Conservation (phyloP, 2,113 vertebrate species). For the Vombatus ursinus region DNA sequence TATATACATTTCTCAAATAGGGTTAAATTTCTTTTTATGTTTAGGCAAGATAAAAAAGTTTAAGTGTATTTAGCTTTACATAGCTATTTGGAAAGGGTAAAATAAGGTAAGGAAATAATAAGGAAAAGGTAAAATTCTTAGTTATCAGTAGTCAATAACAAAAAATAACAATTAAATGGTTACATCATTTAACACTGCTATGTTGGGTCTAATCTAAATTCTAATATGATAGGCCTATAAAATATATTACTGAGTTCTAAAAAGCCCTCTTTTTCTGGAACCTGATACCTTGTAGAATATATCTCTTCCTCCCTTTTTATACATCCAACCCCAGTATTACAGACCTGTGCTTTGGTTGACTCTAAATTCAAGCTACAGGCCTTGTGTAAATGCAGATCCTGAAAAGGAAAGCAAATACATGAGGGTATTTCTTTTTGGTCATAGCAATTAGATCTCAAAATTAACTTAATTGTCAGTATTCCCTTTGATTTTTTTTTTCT, state of each 20-base stretch:
- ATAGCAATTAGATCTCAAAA: neutral
- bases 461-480: neutral
- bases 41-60: neutral
- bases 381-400: conserved; percentile 5
- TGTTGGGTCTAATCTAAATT: neutral
- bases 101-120: too few relatives aligned
- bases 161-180: neutral
- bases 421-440: neutral
- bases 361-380: conserved; percentile 20
- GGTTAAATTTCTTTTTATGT: neutral
- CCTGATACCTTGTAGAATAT: neutral
- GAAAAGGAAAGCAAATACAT: conserved; percentile 1
- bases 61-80: neutral
- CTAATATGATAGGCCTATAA: neutral
- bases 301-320: neutral
- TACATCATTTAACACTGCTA: neutral
- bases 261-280: neutral
- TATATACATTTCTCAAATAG: neutral
- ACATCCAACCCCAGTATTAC: neutral
- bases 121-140: neutral
- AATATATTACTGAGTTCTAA: neutral
- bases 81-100: conserved; percentile 1
- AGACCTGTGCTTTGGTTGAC: neutral
- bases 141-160: conserved; percentile 1
- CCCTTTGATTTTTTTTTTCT: neutral